These are phyloP conservation scores for Rotaria socialis DNA, from an alignment of 2,888 invertebrate species.

Conservation along the genomic window DNA sequence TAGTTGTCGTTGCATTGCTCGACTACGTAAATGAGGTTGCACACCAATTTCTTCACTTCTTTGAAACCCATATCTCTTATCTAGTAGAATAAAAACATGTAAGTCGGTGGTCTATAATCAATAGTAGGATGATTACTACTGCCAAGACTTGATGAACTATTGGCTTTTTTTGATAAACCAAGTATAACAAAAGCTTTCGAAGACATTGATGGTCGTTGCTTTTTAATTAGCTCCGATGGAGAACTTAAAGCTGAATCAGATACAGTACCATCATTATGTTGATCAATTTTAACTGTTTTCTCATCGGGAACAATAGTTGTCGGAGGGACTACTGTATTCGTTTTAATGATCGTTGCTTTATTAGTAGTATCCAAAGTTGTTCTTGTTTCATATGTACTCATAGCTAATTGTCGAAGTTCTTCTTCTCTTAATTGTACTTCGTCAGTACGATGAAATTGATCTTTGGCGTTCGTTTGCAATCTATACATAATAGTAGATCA, in stretches of 20 bases:
- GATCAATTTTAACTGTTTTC: background rate
- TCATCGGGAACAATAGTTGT: background rate
- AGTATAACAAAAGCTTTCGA: constrained; percentile 47
- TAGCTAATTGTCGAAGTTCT: constrained; percentile 26
- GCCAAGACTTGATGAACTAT: constrained; percentile 43
- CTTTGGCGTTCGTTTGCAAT: background rate
- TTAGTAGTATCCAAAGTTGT: too few relatives aligned
- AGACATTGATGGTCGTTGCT: constrained; percentile 42
- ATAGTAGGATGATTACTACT: background rate
- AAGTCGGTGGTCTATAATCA: too few relatives aligned
- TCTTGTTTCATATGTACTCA: background rate
- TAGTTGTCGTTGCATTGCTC: background rate
- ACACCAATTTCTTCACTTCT: constrained; percentile 46
- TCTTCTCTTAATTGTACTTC: constrained; percentile 10
- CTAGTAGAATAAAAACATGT: background rate
- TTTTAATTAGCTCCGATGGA: constrained; percentile 28
- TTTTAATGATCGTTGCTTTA: too few relatives aligned
- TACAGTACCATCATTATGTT: constrained; percentile 42
- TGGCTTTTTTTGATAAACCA: constrained; percentile 46
- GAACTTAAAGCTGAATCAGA: constrained; percentile 41
- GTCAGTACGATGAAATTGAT: background rate
- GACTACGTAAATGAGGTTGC: constrained; percentile 39
- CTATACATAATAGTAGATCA: background rate
- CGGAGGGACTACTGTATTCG: background rate
- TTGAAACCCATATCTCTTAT: constrained; percentile 44